These are phyloP conservation scores for Polydrusus cervinus DNA, from an alignment of 2,888 invertebrate species.

Conservation along the genomic window DNA sequence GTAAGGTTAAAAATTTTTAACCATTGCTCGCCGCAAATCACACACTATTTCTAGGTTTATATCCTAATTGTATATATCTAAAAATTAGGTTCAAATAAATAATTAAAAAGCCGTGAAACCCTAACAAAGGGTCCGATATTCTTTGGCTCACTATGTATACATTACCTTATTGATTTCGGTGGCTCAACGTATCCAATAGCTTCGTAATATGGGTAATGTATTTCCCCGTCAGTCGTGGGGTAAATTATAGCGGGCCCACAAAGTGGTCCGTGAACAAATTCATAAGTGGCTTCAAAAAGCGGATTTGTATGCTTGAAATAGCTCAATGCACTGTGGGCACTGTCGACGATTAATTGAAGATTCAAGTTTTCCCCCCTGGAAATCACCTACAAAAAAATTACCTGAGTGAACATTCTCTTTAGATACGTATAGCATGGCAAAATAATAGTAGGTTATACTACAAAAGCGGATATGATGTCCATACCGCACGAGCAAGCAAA, in stretches of 20 bases:
- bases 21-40: no score
- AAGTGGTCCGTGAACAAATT: conserved; percentile 91
- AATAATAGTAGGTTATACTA: no score
- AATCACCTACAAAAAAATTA: conserved; percentile 72
- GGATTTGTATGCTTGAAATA: conserved; percentile 91
- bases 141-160: no score
- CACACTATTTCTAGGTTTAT: no score
- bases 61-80: no score
- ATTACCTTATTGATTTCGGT: conserved; percentile 76
- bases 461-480: no score
- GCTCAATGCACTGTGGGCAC: conserved; percentile 86
- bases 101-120: no score
- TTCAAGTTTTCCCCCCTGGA: conserved; percentile 88
- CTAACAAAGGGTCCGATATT: no score
- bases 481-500: no score
- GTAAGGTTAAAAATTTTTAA: no score
- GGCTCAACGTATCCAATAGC: conserved; percentile 81
- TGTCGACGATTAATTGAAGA: conserved; percentile 87
- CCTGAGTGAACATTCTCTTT: conserved; percentile 62
- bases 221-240: conserved; percentile 87
- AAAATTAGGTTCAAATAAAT: no score
- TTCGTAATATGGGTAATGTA: conserved; percentile 90
- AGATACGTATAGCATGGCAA: no score
- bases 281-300: conserved; percentile 89
- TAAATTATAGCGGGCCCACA: conserved; percentile 89